Base-by-base conservation (phyloP, 64 coral and sea anemone genomes). In the Cladopsammia gracilis region DNA sequence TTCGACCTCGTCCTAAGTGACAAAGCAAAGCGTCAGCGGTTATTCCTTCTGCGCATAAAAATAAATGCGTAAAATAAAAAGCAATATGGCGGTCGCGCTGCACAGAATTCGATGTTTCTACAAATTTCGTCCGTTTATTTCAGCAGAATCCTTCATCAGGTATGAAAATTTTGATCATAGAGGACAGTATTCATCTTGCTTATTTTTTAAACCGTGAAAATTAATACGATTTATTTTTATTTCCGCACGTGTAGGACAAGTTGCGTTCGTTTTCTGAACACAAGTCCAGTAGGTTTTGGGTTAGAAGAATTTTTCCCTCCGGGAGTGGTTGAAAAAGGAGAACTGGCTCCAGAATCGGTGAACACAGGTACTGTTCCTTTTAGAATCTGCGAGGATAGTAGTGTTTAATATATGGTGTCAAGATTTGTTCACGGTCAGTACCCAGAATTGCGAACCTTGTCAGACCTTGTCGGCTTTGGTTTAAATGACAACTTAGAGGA, bases 251-350 rank as follows among this genome's bases (percentile, higher is more conserved):
- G 44, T 60, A 87, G 59, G 15, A 15, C 64, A 26, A 34, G 18
- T 34, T 87, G 42, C 73, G 16, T 81, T 46, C 25, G 88, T 18
- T 62, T 80, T 48, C 70, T 98, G 22, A 82, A 69, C 62, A 92
- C 93, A 45, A 95, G 81, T 18, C 81, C 77, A 0, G 53, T 19
- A 11, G 58, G 24, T 76, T 89, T 76, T 76, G 96, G 96, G 4
- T 54, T 98, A 47, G 96, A 98, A 78, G 96, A 98, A 57, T 98
- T 98, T 70, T 98, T 98, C 61, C 96, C 96, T 51, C 93, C 89
- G 61, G 93, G 93, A 2, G 91, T 92, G 9, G 43, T 98, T 64
- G 93, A 98, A 10, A 92, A 95, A 22, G 96, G 93, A 34, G 93
- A 98, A 92, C 46, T 98, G 5, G 96, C 96, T 42, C 93, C 93